Evolutionary conservation across 2,797 vertebrate species (phyloP).

Genomic region (Tragelaphus oryx): DNA sequence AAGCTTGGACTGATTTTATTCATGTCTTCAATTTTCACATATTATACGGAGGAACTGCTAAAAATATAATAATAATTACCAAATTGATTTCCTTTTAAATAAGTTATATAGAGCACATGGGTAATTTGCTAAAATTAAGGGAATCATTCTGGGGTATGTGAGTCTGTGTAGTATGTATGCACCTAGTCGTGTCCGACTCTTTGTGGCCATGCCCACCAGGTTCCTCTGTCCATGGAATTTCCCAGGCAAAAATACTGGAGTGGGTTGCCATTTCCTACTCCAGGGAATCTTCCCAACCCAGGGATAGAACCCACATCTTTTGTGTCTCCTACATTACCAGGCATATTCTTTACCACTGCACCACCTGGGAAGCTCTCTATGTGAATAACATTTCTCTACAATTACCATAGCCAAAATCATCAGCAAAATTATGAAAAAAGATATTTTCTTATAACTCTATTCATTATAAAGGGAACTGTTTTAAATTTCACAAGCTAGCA

Average conservation of each 20-base stretch:
- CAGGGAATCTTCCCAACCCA: neutral
- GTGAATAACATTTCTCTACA: neutral
- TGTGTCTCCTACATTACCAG: neutral
- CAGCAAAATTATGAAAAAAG: conserved; percentile 7
- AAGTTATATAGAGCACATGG: neutral
- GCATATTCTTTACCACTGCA: neutral
- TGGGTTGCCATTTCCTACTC: neutral
- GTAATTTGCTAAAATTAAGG: conserved; percentile 36
- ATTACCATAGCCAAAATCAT: neutral
- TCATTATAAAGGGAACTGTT: neutral
- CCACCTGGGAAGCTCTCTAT: neutral
- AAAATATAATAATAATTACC: conserved; percentile 1
- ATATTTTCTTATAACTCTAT: neutral
- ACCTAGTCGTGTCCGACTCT: neutral
- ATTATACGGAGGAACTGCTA: neutral
- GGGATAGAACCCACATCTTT: neutral
- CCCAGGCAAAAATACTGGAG: neutral
- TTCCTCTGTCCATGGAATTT: neutral
- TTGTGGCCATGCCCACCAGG: neutral
- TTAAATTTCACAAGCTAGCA: conserved; percentile 4
- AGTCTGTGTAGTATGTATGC: neutral
- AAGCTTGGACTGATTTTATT: conserved; percentile 1
- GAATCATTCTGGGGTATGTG: neutral
- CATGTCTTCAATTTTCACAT: conserved; percentile 11
- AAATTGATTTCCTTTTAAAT: conserved; percentile 24